Percentiles rank a stretch among this genome's conserved stretches.
phyloP scores from a whole-genome alignment of 2,797 vertebrate species.

The Parauchenoglanis ngamensis region DNA sequence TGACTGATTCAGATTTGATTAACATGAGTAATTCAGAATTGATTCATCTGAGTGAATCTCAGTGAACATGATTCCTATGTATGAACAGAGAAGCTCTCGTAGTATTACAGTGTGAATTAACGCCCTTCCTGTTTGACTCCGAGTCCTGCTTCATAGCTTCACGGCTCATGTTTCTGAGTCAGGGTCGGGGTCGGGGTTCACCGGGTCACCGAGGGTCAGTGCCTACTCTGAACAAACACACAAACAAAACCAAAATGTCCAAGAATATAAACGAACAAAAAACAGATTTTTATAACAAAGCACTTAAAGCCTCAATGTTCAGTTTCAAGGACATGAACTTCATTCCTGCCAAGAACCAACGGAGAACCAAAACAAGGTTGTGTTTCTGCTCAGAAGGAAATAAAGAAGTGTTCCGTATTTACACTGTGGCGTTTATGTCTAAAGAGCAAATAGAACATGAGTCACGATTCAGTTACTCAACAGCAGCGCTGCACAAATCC shows the following conservation, averaged over 20 bases:
- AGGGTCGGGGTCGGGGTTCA: background rate
- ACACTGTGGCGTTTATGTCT: background rate
- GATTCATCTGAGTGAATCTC: background rate
- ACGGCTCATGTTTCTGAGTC: background rate
- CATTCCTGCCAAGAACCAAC: background rate
- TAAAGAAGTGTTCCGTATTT: background rate
- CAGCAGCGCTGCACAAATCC: background rate
- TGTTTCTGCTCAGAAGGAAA: background rate
- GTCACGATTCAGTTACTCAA: conserved; percentile 23
- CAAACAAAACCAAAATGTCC: background rate
- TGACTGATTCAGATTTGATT: background rate
- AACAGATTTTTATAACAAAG: background rate
- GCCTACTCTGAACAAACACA: background rate
- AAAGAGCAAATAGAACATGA: conserved; percentile 38
- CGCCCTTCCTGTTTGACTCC: background rate
- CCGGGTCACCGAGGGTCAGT: background rate
- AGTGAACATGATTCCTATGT: background rate
- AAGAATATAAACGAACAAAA: background rate
- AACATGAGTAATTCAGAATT: background rate
- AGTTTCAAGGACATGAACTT: background rate
- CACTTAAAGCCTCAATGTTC: background rate
- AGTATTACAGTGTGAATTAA: background rate
- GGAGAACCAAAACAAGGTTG: background rate
- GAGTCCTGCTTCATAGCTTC: background rate
- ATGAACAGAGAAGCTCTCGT: background rate